Conservation (phyloP, 1,140 invertebrate species). For the Heliconius hewitsoni region DNA sequence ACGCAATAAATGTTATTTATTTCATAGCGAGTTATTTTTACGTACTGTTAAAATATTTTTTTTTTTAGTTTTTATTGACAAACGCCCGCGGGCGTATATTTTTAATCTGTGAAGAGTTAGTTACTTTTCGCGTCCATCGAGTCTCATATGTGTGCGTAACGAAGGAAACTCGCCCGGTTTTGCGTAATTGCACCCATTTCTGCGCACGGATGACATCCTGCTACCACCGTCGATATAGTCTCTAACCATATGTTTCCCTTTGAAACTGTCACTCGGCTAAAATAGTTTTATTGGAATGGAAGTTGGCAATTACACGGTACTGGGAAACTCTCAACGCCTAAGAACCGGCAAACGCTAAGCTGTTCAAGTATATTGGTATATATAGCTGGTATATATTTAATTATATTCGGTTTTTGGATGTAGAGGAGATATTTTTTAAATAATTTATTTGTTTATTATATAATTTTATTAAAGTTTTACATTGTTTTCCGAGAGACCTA, state of each 20-base stretch:
- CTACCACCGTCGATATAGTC: conserved; percentile 25
- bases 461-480: neutral
- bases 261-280: conserved; percentile 36
- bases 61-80: conserved; percentile 28
- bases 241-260: conserved; percentile 39
- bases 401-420: neutral
- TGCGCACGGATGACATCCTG: conserved; percentile 41
- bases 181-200: conserved; percentile 44
- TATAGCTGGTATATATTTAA: neutral
- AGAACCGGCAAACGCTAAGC: neutral
- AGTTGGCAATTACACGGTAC: conserved; percentile 34
- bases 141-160: conserved; percentile 42
- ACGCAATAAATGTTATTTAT: conserved; percentile 23
- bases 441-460: neutral
- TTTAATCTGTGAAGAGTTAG: conserved; percentile 41
- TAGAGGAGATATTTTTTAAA: neutral
- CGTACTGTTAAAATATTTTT: conserved; percentile 18
- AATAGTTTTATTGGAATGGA: conserved; percentile 40
- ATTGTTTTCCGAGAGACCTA: too few species aligned
- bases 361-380: neutral
- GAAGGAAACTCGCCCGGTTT: conserved; percentile 44
- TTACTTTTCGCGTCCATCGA: conserved; percentile 47
- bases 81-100: conserved; percentile 24
- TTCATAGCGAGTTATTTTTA: conserved; percentile 22
- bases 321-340: conserved; percentile 15